Percentiles rank a stretch among this genome's conserved stretches.
phyloP scores from a whole-genome alignment of 2,113 vertebrate species.

The Eolophus roseicapilla region DNA sequence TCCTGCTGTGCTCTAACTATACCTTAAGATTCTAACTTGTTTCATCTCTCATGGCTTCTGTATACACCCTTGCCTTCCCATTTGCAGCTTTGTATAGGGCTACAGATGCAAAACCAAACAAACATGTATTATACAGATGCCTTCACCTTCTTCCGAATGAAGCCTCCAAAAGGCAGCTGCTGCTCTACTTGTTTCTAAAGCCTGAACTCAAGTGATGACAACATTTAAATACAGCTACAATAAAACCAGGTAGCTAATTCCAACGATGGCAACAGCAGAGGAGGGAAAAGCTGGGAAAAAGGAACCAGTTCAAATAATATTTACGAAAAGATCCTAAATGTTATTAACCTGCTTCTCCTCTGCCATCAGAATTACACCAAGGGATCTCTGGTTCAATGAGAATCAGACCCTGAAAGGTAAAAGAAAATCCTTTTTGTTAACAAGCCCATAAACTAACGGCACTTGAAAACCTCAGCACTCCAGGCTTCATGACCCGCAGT shows the following conservation, averaged over 20 bases:
- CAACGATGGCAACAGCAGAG: neutral
- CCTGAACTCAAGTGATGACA: neutral
- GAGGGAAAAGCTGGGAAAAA: neutral
- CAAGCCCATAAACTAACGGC: slow-evolving; percentile 16
- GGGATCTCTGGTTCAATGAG: neutral
- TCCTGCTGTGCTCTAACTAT: slow-evolving; percentile 1
- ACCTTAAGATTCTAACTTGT: neutral
- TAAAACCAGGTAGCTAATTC: neutral
- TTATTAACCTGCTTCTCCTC: slow-evolving; percentile 4
- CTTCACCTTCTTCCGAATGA: neutral
- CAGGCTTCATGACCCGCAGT: neutral
- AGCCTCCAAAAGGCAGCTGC: neutral
- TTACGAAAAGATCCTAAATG: neutral
- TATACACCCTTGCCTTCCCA: neutral
- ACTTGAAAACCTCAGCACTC: neutral
- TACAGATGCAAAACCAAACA: neutral
- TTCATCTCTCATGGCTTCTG: neutral
- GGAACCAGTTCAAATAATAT: neutral
- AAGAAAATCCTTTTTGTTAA: slow-evolving; percentile 9
- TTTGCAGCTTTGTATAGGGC: neutral
- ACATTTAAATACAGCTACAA: neutral
- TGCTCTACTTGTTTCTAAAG: neutral
- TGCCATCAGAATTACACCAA: neutral
- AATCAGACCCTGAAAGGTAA: slow-evolving; percentile 13
- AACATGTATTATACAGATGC: neutral